phyloP scores from a whole-genome alignment of 2,113 vertebrate species.

The Tachycineta bicolor region DNA sequence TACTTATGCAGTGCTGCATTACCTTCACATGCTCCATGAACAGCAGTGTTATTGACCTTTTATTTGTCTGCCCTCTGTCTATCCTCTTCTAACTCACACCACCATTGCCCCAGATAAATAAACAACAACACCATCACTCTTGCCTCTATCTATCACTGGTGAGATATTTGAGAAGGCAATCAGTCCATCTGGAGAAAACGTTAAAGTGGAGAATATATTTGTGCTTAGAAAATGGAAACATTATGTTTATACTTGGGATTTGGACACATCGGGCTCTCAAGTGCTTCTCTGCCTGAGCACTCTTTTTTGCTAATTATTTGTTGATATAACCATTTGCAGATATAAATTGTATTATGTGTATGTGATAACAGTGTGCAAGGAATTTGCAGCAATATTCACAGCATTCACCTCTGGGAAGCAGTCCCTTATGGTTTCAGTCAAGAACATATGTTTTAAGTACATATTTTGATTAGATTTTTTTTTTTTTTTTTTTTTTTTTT shows the following conservation, averaged over 20 bases:
- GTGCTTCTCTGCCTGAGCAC: background rate
- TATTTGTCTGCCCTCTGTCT: background rate
- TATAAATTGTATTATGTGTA: background rate
- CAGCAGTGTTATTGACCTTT: background rate
- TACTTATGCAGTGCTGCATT: background rate
- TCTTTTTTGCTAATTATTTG: background rate
- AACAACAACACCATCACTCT: background rate
- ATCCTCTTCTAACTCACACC: background rate
- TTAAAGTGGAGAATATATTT: background rate
- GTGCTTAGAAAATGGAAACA: background rate
- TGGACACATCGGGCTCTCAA: accelerated
- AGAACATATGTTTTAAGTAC: background rate
- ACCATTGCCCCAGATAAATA: background rate
- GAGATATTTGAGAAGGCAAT: background rate
- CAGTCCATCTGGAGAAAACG: background rate
- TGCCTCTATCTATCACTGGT: background rate
- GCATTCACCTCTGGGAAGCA: background rate
- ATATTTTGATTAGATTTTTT: background rate
- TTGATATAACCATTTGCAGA: background rate
- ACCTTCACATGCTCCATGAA: accelerated
- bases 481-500: background rate
- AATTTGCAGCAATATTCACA: background rate
- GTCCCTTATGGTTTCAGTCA: background rate
- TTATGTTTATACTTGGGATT: background rate
- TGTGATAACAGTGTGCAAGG: background rate